Conservation (phyloP, 2,888 invertebrate genomes). For the Macroteleia sp. region DNA sequence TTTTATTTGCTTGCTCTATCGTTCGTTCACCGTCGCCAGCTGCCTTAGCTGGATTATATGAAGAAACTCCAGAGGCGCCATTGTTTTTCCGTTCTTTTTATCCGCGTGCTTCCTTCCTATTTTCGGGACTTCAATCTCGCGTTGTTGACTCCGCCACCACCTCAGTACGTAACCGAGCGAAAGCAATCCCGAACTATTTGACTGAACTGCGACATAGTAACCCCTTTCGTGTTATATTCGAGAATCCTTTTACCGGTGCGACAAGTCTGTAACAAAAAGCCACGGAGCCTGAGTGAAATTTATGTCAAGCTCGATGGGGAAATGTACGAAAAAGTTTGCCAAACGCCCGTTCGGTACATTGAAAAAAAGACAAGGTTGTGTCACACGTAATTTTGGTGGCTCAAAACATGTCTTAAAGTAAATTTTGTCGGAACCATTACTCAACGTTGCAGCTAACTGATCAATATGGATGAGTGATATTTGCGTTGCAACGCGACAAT, state of each 20-base stretch:
- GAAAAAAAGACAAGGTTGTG: no score
- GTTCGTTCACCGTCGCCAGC: not conserved
- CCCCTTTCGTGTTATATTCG: conserved; percentile 17
- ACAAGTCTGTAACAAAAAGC: conserved; percentile 41
- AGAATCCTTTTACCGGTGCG: conserved; percentile 16
- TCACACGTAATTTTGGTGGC: no score
- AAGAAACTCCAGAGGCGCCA: conserved; percentile 24
- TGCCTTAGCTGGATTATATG: conserved; percentile 16
- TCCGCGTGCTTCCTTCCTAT: not conserved
- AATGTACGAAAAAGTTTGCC: not conserved
- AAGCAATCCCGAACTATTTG: conserved; percentile 18
- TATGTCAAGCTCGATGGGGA: conserved; percentile 13
- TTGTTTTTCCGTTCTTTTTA: conserved; percentile 37
- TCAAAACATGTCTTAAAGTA: no score
- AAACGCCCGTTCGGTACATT: not conserved
- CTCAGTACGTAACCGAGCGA: conserved; percentile 6
- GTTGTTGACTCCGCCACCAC: conserved; percentile 28
- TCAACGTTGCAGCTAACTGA: no score
- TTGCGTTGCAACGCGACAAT: no score
- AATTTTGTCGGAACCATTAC: no score
- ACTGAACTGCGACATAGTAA: conserved; percentile 18
- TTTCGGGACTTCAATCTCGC: conserved; percentile 28
- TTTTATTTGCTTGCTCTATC: conserved; percentile 4
- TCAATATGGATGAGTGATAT: no score
- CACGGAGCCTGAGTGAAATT: conserved; percentile 19